These are phyloP conservation scores for Drosophila koepferae DNA, from an alignment of 2,888 invertebrate species.

Conservation along the genomic window DNA sequence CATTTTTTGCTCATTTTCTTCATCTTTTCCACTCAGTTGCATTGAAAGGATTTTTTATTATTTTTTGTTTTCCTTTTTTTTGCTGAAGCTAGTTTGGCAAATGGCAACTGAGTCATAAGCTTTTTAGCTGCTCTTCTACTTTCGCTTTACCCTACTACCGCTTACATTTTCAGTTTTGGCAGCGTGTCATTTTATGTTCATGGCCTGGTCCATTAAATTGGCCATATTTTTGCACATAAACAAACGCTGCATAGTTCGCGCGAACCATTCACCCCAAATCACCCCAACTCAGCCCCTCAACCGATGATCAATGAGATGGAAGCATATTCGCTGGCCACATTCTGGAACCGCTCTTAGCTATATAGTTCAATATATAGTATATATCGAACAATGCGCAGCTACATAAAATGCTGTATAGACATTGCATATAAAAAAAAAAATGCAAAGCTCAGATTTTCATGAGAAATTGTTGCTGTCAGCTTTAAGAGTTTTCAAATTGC, in stretches of 20 bases:
- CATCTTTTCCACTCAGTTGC: conserved; percentile 26
- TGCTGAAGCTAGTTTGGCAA: neutral
- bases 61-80: neutral
- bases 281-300: neutral
- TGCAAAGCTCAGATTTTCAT: neutral
- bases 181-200: conserved; percentile 37
- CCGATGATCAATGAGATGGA: conserved; percentile 58
- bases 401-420: neutral
- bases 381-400: conserved; percentile 24
- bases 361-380: conserved; percentile 6
- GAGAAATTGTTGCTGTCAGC: too few species aligned
- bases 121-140: conserved; percentile 22
- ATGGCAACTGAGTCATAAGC: conserved; percentile 28
- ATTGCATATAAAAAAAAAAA: neutral
- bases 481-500: neutral
- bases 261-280: conserved; percentile 1
- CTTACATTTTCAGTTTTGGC: neutral
- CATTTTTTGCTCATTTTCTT: conserved; percentile 2
- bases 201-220: conserved; percentile 68
- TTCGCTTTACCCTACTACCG: neutral
- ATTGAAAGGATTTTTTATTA: conserved; percentile 27
- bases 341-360: conserved; percentile 16
- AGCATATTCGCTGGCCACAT: conserved; percentile 36
- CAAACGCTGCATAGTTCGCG: conserved; percentile 59
- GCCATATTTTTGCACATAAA: conserved; percentile 70